Conservation (phyloP, 2,113 vertebrate genomes). For the Engraulis encrasicolus region DNA sequence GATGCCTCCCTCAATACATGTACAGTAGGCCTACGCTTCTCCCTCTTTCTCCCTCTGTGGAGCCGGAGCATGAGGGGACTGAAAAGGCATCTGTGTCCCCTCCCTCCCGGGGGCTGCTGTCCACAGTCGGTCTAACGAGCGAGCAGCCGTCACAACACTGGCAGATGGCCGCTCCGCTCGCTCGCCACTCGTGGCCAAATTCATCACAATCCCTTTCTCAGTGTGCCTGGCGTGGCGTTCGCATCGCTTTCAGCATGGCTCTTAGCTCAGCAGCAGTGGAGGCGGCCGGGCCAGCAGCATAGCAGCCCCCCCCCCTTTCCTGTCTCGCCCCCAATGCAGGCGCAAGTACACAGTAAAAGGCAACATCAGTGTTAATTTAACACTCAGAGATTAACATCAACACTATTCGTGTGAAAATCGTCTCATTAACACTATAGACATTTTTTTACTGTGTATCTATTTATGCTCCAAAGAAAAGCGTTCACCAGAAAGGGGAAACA, state of each 20-base stretch:
- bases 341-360: no score
- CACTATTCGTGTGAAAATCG: no score
- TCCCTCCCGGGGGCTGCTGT: constrained; percentile 43
- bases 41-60: neutral
- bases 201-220: constrained; percentile 57
- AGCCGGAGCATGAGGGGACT: constrained; percentile 27
- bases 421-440: no score
- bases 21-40: no score
- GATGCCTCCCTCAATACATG: neutral
- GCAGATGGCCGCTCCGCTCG: constrained; percentile 59
- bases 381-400: no score
- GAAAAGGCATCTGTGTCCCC: constrained; percentile 52
- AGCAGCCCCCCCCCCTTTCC: constrained; percentile 5
- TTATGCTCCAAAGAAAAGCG: constrained; percentile 8
- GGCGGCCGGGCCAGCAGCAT: no score
- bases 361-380: no score
- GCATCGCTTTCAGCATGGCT: constrained; percentile 28
- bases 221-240: constrained; percentile 45
- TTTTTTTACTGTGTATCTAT: no score
- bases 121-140: constrained; percentile 45
- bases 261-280: no score
- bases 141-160: constrained; percentile 57
- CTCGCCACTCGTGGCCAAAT: constrained; percentile 45
- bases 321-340: neutral
- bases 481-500: neutral